A percentile compares a stretch with the other conserved stretches of the same genome.
phyloP scores from a whole-genome alignment of 2,113 vertebrate species.

The Hippoglossus stenolepis region DNA sequence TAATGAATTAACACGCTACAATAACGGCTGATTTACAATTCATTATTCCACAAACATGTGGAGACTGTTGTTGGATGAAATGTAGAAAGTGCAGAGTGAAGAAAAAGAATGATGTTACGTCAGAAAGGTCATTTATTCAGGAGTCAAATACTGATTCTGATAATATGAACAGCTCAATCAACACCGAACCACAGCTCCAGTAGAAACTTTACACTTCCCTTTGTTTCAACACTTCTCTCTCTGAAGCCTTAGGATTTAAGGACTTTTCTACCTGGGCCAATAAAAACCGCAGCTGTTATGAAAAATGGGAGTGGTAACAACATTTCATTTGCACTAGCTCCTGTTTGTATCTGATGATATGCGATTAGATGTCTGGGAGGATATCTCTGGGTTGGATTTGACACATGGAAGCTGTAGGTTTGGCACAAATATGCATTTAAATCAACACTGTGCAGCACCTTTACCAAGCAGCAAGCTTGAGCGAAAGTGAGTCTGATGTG shows the following conservation, averaged over 20 bases:
- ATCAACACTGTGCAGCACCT: no score
- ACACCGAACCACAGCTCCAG: conserved; percentile 35
- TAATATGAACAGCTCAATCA: background rate
- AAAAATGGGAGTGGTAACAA: conserved; percentile 59
- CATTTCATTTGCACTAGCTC: conserved; percentile 17
- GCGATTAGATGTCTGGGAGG: no score
- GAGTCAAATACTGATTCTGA: background rate
- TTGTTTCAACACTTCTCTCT: conserved; percentile 1
- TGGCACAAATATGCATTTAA: background rate
- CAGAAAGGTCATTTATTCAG: background rate
- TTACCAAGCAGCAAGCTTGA: no score
- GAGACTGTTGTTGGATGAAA: background rate
- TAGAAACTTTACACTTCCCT: conserved; percentile 29
- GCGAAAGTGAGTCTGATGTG: no score
- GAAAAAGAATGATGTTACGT: background rate
- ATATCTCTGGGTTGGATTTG: no score
- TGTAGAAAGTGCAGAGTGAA: conserved; percentile 20
- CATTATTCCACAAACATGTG: no score
- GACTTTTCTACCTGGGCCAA: background rate
- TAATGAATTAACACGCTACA: background rate
- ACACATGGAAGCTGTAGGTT: no score
- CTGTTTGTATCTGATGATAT: no score
- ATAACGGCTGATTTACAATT: no score
- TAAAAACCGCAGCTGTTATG: background rate
- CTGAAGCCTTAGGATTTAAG: fast-evolving